A percentile compares a stretch with the other conserved stretches of the same genome.
phyloP scores from a whole-genome alignment of 2,888 invertebrate genomes.

The Rotaria socialis region DNA sequence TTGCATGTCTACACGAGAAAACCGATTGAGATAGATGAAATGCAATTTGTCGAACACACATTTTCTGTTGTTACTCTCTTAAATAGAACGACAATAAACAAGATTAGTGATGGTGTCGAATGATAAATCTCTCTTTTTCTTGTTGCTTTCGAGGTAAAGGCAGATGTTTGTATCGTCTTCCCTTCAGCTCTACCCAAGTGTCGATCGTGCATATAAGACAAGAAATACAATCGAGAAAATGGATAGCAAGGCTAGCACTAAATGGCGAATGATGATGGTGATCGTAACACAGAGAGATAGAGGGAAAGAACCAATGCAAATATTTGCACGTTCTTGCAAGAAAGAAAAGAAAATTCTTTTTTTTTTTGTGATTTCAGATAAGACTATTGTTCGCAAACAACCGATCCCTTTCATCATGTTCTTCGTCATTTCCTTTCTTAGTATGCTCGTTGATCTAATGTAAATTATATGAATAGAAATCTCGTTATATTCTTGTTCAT shows the following conservation, averaged over 20 bases:
- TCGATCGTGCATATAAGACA: neutral
- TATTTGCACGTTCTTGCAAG: neutral
- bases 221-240: neutral
- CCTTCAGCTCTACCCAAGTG: neutral
- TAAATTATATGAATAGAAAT: conserved; percentile 17
- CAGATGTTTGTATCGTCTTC: neutral
- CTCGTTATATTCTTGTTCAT: neutral
- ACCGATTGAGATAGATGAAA: neutral
- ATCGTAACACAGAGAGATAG: neutral
- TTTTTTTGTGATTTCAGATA: neutral
- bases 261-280: neutral
- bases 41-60: neutral
- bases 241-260: neutral
- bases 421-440: neutral
- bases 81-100: neutral
- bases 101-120: neutral
- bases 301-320: neutral
- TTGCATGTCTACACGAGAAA: neutral
- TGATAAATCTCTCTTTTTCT: neutral
- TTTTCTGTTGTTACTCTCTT: neutral
- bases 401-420: neutral
- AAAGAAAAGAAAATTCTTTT: neutral
- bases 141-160: neutral
- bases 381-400: neutral
- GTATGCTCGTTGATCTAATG: neutral